Evolutionary conservation across 2,113 vertebrate species (phyloP), one percentile per base, ranked within the genome.

Genomic region (Phalacrocorax pelagicus): DNA sequence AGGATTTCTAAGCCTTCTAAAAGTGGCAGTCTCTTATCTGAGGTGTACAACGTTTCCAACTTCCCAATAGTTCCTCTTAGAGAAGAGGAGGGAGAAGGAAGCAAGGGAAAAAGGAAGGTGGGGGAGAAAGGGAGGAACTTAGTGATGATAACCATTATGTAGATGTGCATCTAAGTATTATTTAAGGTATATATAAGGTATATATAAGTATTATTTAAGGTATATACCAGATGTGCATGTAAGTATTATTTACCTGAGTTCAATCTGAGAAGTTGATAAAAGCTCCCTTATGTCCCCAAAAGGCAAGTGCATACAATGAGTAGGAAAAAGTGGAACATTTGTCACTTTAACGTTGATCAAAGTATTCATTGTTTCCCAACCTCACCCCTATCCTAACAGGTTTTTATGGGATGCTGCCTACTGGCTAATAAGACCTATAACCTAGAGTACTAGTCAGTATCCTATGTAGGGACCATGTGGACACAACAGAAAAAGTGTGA

Each of bases 101-200:
- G 7, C 0, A 7, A 47, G 12, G 5, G 22, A 65, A 54, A 7
- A 16, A 79, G 9, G 32, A 51, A 36, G 15, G 0, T 1, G 4
- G 2, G 8, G 18, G 9, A 38, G 29, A 70, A 59, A 74, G 16
- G 20, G 75, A 83, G 6, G 34, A 84, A 77, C 4, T 62, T 44
- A 52, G 3, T 0, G 0, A 7, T 54, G 12, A 22, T 72, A 79
- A 66, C 21, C 3, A 24, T 67, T 80, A 69, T 15, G 6, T 54
- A 54, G 30, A n/a, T 11, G 15, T 52, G 21, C 3, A 8, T 18
- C 27, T 58, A 38, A n/a, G 11, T 72, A 34, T 59, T 61, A 47
- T 73, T 81, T 19, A 54, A n/a, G n/a, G n/a, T n/a, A n/a, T n/a
- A n/a, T n/a, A n/a, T n/a, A n/a, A n/a, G n/a, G n/a, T n/a, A n/a